Evolutionary conservation across 2,113 vertebrate genomes (phyloP).

Genomic region (Xyliphius kryptos): DNA sequence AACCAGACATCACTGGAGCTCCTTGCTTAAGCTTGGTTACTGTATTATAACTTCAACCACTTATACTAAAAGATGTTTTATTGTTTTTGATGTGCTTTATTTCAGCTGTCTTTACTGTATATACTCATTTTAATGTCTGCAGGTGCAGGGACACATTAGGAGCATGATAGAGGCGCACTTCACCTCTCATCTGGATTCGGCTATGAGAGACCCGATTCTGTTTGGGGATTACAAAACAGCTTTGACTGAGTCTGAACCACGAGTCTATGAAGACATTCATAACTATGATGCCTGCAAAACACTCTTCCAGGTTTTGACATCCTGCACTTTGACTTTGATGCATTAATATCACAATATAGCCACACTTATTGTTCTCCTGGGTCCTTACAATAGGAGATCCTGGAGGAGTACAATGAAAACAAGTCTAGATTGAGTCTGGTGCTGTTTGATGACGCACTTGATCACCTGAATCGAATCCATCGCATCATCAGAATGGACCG

Average conservation of each 20-base stretch:
- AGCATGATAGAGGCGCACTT: slow-evolving; percentile 73
- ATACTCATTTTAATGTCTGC: background rate
- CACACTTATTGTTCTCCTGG: background rate
- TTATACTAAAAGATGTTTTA: too few species aligned
- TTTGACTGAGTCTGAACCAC: slow-evolving; percentile 71
- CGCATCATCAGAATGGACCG: slow-evolving; percentile 82
- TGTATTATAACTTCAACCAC: too few species aligned
- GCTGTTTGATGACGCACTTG: slow-evolving; percentile 89
- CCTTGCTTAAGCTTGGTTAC: too few species aligned
- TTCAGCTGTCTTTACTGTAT: background rate
- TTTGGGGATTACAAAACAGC: slow-evolving; percentile 90
- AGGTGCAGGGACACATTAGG: slow-evolving; percentile 82
- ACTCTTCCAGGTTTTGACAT: slow-evolving; percentile 76
- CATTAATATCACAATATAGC: background rate
- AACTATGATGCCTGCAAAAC: slow-evolving; percentile 86
- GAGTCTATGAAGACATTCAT: slow-evolving; percentile 89
- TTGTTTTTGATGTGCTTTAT: background rate
- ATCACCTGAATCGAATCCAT: slow-evolving; percentile 82
- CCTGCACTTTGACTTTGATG: background rate
- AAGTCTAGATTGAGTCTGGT: slow-evolving; percentile 82
- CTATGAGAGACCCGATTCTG: slow-evolving; percentile 82
- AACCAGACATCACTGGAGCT: too few species aligned
- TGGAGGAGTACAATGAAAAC: slow-evolving; percentile 89
- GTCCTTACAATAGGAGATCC: slow-evolving; percentile 73
- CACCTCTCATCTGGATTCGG: slow-evolving; percentile 57